phyloP scores from a whole-genome alignment of 2,113 vertebrate genomes.

The Hystrix brachyura region DNA sequence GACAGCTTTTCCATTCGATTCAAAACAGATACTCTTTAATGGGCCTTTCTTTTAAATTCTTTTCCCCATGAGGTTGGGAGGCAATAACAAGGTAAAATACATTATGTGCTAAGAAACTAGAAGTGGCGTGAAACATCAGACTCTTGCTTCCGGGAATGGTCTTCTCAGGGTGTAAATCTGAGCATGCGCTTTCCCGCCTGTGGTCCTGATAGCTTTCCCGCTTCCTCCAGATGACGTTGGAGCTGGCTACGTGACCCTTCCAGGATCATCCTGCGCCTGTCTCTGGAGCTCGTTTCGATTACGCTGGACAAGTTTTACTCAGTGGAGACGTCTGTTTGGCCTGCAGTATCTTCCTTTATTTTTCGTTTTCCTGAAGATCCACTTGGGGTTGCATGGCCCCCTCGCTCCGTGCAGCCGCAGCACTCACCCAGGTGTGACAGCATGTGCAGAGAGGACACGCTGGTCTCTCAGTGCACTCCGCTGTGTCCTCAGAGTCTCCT shows the following conservation, averaged over 20 bases:
- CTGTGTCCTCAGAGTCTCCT: not conserved
- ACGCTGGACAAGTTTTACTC: not conserved
- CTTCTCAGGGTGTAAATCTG: not conserved
- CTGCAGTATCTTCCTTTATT: not conserved
- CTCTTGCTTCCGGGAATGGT: not conserved
- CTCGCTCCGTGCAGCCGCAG: accelerated
- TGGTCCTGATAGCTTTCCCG: accelerated
- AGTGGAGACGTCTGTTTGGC: not conserved
- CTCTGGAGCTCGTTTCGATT: not conserved
- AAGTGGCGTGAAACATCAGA: not conserved
- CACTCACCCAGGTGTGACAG: not conserved
- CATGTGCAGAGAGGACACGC: not conserved
- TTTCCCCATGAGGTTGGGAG: not conserved
- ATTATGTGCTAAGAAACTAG: not conserved
- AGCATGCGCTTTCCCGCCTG: accelerated
- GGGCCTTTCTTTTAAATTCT: not conserved
- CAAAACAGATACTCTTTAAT: constrained; percentile 61
- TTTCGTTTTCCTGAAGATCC: not conserved
- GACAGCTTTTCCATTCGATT: constrained; percentile 64
- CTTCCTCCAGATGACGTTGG: not conserved
- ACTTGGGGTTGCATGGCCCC: no score
- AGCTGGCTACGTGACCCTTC: not conserved
- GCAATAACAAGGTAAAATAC: not conserved
- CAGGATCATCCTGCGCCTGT: not conserved
- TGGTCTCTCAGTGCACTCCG: not conserved